Evolutionary conservation across 2,113 vertebrate species (phyloP), one percentile per base, ranked within the genome.

Genomic region (Phocoena phocoena): DNA sequence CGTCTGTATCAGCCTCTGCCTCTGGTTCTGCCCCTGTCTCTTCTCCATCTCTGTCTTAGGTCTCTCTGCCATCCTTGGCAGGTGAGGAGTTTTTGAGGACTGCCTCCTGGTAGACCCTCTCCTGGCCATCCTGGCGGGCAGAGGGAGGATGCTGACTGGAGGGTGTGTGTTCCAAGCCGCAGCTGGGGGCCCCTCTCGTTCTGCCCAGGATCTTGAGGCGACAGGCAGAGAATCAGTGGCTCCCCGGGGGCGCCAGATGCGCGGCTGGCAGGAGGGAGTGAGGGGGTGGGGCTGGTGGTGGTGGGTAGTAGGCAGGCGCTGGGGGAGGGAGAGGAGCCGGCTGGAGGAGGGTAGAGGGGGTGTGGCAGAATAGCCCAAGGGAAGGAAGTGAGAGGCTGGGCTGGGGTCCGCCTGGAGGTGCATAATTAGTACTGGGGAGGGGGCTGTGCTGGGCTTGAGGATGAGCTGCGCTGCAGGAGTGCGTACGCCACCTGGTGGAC

Each of bases 151-250:
- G 96, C 95, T 97, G 94, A 96, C 97, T 67, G 90, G 71, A 80
- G 92, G 97, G 95, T 44, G 77, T 96, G 55, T 20, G 95, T 96
- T 96, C 68, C 79, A 84, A 88, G 65, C 70, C 3, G 71, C 98
- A 98, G 98, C 98, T 98, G 98, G 98, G 98, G 70, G 80, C 98
- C 95, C 97, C 96, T 98, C 97, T 47, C 9, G 36, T 38, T 82
- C 92, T 98, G 92, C 92, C 97, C 96, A 97, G 97, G 98, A 98
- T 98, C 98, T 98, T 96, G 93, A 97, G 90, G 96, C 95, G 98
- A 98, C 95, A 95, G 93, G 97, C 93, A 20, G 83, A 96, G 95
- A 95, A 90, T 97, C 97, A 67, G 97, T 95, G 73, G 38, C 89
- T 67, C 71, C 95, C 76, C 1, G 79, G 88, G 6, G 9, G 92